Conservation (phyloP, 92 coral and sea anemone species). For the Epizoanthus fatuus region DNA sequence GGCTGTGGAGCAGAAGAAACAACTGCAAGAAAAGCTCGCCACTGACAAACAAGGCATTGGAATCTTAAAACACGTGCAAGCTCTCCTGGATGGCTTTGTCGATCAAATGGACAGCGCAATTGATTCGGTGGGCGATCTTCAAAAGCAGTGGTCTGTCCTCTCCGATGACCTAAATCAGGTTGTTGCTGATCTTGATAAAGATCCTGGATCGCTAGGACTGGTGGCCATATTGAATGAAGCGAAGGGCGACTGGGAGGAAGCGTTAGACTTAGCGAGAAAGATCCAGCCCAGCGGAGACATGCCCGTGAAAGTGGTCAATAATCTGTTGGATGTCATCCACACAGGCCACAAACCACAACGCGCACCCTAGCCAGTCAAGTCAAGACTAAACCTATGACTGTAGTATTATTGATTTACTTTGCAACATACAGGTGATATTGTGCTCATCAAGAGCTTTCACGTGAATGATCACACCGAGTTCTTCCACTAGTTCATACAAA, state of each 20-base stretch:
- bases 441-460: no score
- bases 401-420: no score
- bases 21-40: conserved; percentile 13
- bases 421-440: no score
- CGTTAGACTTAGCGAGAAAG: conserved; percentile 43
- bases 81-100: conserved; percentile 41
- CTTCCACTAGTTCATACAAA: no score
- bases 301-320: conserved; percentile 28
- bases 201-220: conserved; percentile 30
- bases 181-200: conserved; percentile 21
- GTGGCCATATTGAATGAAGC: conserved; percentile 31
- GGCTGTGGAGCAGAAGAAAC: conserved; percentile 24
- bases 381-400: no score
- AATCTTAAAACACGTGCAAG: conserved; percentile 46
- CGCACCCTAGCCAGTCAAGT: conserved; percentile 15
- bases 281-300: conserved; percentile 49
- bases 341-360: conserved; percentile 15
- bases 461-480: no score
- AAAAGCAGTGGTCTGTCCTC: conserved; percentile 47
- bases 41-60: conserved; percentile 42
- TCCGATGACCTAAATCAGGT: conserved; percentile 47
- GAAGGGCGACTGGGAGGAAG: conserved; percentile 54
- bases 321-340: conserved; percentile 51
- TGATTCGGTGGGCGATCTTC: not conserved
- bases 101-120: not conserved